Base-by-base conservation (phyloP, 2,797 vertebrate genomes). In the Varecia variegata region DNA sequence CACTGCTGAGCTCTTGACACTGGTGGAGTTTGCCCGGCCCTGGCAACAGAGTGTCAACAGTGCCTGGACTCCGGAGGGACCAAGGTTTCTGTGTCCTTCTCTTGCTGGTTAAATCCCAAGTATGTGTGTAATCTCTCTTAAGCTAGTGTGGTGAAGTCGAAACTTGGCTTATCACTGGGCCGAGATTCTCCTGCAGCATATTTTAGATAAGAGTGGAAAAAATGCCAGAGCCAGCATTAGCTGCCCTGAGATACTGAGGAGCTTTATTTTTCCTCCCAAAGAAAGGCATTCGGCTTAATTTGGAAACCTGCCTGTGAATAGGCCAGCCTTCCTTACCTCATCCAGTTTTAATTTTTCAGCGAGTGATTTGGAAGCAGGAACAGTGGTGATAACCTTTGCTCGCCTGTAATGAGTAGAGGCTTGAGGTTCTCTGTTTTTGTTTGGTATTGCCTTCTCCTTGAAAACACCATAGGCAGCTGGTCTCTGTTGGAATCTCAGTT, bases 151-250 rank as follows among this genome's bases (percentile, higher is more conserved):
- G 90, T 52, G 35, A 90, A 84, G 74, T 83, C 21, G 92, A 92
- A 92, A 94, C 82, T 97, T 50, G 18, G 60, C 58, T 94, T 97
- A 90, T 96, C 93, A 70, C 56, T 86, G 2, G 47, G 79, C 85
- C 97, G 87, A 70, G 81, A 74, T 92, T 96, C 94, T 96, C 60
- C 95, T 71, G 87, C 54, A 87, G 60, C 68, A 70, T 92, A 90
- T 60, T 94, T 95, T 43, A 97, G 95, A 97, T 97, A 98, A 97
- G 74, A 83, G 17, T 74, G 3, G 88, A 60, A 77, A 68, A 52
- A 81, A 80, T 21, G 84, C 70, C 88, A 52, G 45, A 40, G 45
- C 21, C 21, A 20, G 71, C 25, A 38, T 82, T 68, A 8, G 23
- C 73, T 82, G 43, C 45, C 20, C 43, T 43, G 1, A 96, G 70